Base-by-base conservation (phyloP, 2,888 invertebrate genomes). In the Hyalella azteca region DNA sequence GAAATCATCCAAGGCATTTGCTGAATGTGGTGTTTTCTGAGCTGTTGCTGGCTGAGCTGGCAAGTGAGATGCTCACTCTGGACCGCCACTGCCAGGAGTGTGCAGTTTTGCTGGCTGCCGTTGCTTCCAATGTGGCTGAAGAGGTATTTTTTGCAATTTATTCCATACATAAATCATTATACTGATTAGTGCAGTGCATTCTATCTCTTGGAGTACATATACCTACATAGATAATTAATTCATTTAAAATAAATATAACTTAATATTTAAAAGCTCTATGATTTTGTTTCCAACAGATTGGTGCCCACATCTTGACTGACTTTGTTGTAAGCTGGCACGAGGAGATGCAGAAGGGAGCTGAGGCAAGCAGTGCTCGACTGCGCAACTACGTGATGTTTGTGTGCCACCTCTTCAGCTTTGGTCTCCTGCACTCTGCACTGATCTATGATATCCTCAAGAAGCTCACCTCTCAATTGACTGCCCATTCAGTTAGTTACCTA, bases 121-220 rank as follows among this genome's bases (percentile, higher is more conserved):
- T 97, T 41, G 96, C 97, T 88, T 94, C 95, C 0, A 96, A 96
- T 88, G 91, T 98, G 50, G 97, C 95, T 19, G 92, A 92, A 3
- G 97, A 98, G 91, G 92, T 98, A 54, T 1, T 5, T 49, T n/a
- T n/a, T n/a, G n/a, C n/a, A n/a, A n/a, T n/a, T n/a, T n/a, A n/a
- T n/a, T n/a, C n/a, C n/a, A n/a, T n/a, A n/a, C n/a, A n/a, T n/a
- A n/a, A n/a, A n/a, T n/a, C n/a, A n/a, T n/a, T n/a, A n/a, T n/a
- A n/a, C n/a, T n/a, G n/a, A n/a, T n/a, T n/a, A n/a, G n/a, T n/a
- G n/a, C n/a, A n/a, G n/a, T n/a, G n/a, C n/a, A n/a, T n/a, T n/a
- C n/a, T n/a, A n/a, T n/a, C n/a, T n/a, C n/a, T n/a, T n/a, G n/a
- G n/a, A n/a, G n/a, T n/a, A n/a, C n/a, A n/a, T n/a, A n/a, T n/a